Percentiles rank a stretch among this genome's conserved stretches.
These are phyloP conservation scores for Sebastes steindachneri DNA, from an alignment of 2,797 vertebrate species.

Conservation along the genomic window DNA sequence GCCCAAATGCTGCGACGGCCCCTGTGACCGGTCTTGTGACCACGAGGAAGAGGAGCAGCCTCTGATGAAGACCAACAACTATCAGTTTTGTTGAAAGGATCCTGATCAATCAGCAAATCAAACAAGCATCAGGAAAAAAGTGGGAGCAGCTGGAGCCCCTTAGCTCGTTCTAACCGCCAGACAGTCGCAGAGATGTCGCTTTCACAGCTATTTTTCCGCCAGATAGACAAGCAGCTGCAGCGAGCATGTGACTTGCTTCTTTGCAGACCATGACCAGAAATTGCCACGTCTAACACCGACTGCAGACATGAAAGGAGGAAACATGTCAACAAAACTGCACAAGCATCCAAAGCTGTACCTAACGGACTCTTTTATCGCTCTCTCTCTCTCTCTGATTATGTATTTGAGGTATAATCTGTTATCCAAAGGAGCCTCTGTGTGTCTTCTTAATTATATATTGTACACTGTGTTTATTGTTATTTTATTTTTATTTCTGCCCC, in stretches of 20 bases:
- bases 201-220: conserved; percentile 53
- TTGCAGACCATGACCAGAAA: conserved; percentile 62
- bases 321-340: conserved; percentile 45
- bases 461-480: conserved; percentile 3
- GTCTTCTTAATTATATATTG: conserved; percentile 14
- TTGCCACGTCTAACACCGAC: conserved; percentile 43
- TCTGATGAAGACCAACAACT: conserved; percentile 94
- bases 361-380: not conserved
- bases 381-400: not conserved
- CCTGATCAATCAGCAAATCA: conserved; percentile 5
- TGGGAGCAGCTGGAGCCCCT: conserved; percentile 3
- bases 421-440: not conserved
- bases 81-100: conserved; percentile 90
- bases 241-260: conserved; percentile 68
- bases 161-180: conserved; percentile 4
- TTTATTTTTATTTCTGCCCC: not conserved
- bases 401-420: conserved; percentile 12
- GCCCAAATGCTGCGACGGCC: conserved; percentile 74
- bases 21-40: conserved; percentile 89
- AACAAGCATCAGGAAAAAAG: conserved; percentile 4
- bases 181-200: conserved; percentile 29
- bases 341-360: conserved; percentile 26
- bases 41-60: conserved; percentile 86
- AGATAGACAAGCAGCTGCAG: conserved; percentile 66
- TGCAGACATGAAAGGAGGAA: conserved; percentile 61